phyloP scores from a whole-genome alignment of 2,888 invertebrate genomes.

The Cataglyphis cursor region DNA sequence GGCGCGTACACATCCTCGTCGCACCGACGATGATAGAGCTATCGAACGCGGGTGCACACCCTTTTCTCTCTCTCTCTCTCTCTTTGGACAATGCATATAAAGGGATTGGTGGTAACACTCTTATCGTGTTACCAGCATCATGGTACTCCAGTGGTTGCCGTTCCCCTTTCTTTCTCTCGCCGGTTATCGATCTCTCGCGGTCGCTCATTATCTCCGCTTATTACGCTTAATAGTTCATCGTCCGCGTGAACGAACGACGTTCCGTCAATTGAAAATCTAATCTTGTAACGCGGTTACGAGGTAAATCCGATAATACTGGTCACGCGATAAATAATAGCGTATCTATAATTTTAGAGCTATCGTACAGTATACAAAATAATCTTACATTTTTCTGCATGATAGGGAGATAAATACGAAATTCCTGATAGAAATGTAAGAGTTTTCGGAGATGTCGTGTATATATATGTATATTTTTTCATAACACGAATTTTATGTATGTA shows the following conservation, averaged over 20 bases:
- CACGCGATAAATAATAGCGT: constrained; percentile 12
- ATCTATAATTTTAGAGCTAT: constrained; percentile 26
- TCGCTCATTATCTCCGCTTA: constrained; percentile 31
- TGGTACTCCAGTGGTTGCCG: constrained; percentile 8
- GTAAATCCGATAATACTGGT: constrained; percentile 34
- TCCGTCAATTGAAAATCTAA: constrained; percentile 45
- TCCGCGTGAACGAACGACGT: constrained; percentile 6
- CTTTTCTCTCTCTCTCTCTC: not conserved
- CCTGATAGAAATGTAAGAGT: not conserved
- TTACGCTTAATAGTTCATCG: constrained; percentile 40
- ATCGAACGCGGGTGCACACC: constrained; percentile 47
- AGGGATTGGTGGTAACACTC: constrained; percentile 15
- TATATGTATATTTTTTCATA: not conserved
- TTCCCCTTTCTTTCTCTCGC: constrained; percentile 25
- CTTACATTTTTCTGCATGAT: not conserved
- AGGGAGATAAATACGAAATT: not conserved
- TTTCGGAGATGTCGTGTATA: not conserved
- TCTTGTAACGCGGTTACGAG: constrained; percentile 37
- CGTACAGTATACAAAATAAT: not conserved
- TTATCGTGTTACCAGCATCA: constrained; percentile 41
- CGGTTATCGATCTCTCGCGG: constrained; percentile 36
- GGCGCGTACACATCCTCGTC: constrained; percentile 33
- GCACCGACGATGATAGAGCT: not conserved
- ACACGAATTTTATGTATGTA: not conserved
- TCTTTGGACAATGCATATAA: constrained; percentile 1